Conservation (phyloP, 2,797 vertebrate genomes). For the Rhinella marina region DNA sequence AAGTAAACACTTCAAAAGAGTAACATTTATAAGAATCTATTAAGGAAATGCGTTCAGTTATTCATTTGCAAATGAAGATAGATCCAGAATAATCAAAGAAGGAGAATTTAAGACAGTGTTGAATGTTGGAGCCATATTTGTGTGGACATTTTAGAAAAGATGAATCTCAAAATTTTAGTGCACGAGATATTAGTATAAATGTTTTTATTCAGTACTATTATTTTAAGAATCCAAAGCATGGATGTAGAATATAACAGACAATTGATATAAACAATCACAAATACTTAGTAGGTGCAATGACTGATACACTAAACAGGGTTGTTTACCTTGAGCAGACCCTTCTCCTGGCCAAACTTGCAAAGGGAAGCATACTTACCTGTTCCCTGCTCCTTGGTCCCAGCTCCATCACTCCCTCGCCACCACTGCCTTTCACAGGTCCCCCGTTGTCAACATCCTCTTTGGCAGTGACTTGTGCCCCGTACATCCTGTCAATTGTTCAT, state of each 20-base stretch:
- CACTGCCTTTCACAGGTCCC: too few species aligned
- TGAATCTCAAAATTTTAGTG: not conserved
- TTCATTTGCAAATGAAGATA: not conserved
- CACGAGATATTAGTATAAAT: not conserved
- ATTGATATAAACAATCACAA: not conserved
- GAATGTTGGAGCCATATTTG: not conserved
- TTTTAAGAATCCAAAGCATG: not conserved
- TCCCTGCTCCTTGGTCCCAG: too few species aligned
- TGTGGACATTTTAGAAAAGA: not conserved
- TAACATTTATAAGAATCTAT: conserved; percentile 16
- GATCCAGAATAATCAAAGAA: not conserved
- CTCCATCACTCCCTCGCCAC: too few species aligned
- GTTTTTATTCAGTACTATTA: not conserved
- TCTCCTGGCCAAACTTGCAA: too few species aligned
- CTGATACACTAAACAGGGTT: not conserved
- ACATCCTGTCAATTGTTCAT: too few species aligned
- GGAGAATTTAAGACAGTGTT: not conserved
- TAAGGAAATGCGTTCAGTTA: conserved; percentile 6
- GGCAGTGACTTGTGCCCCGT: too few species aligned
- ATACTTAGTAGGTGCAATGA: not conserved
- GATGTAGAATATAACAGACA: not conserved
- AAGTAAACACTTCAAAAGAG: conserved; percentile 16
- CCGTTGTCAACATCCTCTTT: too few species aligned
- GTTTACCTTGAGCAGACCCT: too few species aligned
- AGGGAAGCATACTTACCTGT: too few species aligned